Evolutionary conservation across 2,797 vertebrate species (phyloP).

Genomic region (Remorina albescens): DNA sequence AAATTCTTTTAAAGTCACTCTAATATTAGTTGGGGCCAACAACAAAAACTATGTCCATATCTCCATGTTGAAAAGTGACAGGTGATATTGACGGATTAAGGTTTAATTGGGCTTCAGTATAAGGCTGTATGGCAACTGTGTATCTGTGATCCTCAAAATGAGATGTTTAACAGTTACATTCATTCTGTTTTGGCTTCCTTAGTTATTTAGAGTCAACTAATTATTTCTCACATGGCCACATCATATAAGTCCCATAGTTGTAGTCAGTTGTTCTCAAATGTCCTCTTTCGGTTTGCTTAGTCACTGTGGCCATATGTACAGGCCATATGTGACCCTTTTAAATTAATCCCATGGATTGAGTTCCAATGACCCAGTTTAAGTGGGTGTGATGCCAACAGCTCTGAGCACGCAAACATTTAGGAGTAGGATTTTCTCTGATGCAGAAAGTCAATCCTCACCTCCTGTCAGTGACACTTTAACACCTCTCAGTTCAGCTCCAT

Average conservation of each 20-base stretch:
- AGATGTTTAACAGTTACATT: too few species aligned
- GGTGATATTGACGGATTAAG: too few species aligned
- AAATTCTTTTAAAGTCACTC: too few species aligned
- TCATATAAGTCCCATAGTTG: not conserved
- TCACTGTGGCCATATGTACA: slow-evolving; percentile 19
- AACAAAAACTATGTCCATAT: too few species aligned
- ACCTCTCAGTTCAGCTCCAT: not conserved
- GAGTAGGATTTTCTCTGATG: not conserved
- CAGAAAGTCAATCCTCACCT: not conserved
- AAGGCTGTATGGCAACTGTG: too few species aligned
- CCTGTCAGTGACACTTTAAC: not conserved
- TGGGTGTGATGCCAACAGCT: slow-evolving; percentile 14
- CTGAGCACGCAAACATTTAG: slow-evolving; percentile 23
- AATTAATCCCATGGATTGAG: slow-evolving; percentile 64
- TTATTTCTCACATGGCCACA: too few species aligned
- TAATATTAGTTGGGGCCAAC: too few species aligned
- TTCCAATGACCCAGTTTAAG: slow-evolving; percentile 59
- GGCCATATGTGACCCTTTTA: slow-evolving; percentile 27
- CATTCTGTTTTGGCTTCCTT: too few species aligned
- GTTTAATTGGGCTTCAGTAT: too few species aligned
- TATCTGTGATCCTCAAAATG: too few species aligned
- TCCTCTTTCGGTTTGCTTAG: slow-evolving; percentile 7
- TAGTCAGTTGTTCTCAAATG: not conserved
- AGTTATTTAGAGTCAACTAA: too few species aligned
- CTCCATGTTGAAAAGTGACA: too few species aligned